phyloP scores from a whole-genome alignment of 2,888 invertebrate genomes.

The Nudaria mundana region DNA sequence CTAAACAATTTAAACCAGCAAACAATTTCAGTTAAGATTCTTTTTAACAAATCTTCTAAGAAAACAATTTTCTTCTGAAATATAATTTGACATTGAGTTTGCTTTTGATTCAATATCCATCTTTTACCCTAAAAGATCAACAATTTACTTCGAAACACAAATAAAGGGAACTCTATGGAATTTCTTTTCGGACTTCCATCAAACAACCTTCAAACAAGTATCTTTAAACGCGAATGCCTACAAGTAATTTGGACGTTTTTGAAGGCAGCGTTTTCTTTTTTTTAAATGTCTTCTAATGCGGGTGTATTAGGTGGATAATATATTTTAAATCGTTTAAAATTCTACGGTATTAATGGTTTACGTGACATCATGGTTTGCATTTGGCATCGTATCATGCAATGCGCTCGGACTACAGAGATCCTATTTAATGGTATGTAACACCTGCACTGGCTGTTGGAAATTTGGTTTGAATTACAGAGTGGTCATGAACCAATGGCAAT shows the following conservation, averaged over 20 bases:
- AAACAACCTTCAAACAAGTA: constrained; percentile 24
- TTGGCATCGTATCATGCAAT: no score
- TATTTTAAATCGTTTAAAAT: background rate
- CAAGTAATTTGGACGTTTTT: constrained; percentile 27
- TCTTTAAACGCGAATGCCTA: constrained; percentile 18
- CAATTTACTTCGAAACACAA: constrained; percentile 16
- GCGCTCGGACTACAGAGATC: no score
- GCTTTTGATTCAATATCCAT: constrained; percentile 1
- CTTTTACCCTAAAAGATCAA: constrained; percentile 8
- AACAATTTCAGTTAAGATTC: no score
- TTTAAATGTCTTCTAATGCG: constrained; percentile 14
- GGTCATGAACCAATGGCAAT: no score
- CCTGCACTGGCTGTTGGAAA: no score
- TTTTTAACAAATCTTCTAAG: background rate
- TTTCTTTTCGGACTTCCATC: constrained; percentile 18
- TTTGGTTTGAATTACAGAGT: no score
- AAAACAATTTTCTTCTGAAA: background rate
- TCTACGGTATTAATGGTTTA: no score
- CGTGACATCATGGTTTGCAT: no score
- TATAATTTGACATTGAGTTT: background rate
- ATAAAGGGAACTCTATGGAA: constrained; percentile 25
- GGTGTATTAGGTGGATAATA: constrained; percentile 16
- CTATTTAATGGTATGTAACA: no score
- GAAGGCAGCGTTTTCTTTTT: constrained; percentile 17
- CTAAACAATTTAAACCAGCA: no score